These are phyloP conservation scores for Drosophila mojavensis DNA, from an alignment of 1,140 invertebrate species.

Conservation along the genomic window DNA sequence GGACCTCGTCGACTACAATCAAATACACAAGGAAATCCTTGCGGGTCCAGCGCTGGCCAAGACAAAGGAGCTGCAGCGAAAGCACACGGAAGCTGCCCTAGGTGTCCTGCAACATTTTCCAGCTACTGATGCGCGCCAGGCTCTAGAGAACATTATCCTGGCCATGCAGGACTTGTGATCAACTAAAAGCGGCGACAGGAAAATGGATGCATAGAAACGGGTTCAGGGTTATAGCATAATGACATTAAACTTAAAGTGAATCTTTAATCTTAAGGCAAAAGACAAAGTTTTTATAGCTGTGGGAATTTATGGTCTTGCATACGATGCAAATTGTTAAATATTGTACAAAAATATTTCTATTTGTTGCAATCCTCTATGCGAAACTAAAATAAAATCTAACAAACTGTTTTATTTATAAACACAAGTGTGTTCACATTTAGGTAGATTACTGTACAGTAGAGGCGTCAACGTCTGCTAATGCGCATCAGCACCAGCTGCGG, in stretches of 20 bases:
- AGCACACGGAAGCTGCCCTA: constrained; percentile 91
- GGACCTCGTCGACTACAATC: constrained; percentile 90
- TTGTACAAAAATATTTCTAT: constrained; percentile 2
- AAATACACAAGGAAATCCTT: constrained; percentile 88
- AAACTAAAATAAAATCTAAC: constrained; percentile 7
- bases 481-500: constrained; percentile 91
- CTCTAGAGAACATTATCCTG: constrained; percentile 91
- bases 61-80: constrained; percentile 90
- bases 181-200: too few species aligned
- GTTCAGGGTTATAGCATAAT: constrained; percentile 61
- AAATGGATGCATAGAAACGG: constrained; percentile 8
- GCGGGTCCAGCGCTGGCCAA: constrained; percentile 89
- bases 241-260: constrained; percentile 48
- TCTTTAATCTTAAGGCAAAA: constrained; percentile 8
- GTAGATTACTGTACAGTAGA: not conserved
- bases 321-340: constrained; percentile 10
- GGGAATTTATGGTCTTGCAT: constrained; percentile 6
- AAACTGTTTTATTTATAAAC: constrained; percentile 2
- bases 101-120: constrained; percentile 90
- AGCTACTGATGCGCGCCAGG: constrained; percentile 90
- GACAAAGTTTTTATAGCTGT: constrained; percentile 5
- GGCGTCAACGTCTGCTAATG: constrained; percentile 83
- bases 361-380: constrained; percentile 1
- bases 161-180: constrained; percentile 89
- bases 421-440: not conserved